Evolutionary conservation across 2,888 invertebrate genomes (phyloP), one percentile per base, ranked within the genome.

Genomic region (Drosophila peninsularis): DNA sequence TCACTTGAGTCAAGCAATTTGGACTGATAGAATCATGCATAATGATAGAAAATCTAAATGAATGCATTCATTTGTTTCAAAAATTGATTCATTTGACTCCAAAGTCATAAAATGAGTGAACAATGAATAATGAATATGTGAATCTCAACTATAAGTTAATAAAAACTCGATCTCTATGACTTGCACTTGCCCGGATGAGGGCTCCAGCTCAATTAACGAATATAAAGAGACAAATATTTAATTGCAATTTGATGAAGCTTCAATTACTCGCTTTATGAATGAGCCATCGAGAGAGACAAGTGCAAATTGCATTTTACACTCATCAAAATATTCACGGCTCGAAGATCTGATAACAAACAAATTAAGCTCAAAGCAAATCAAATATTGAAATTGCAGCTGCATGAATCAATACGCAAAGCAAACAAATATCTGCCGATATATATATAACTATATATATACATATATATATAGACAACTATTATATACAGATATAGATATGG

Each of bases 351-450:
- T 71, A 21, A 57, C 54, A 19, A 39, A 57, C 41, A 24, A 34
- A 75, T 37, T 27, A 34, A 45, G 30, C 17, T 21, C 30, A 4
- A 41, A 65, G 21, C 9, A 61, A 76, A 57, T 57, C 39, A 71
- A 62, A 71, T 57, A 76, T 47, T 75, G 71, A 70, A 71, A 62
- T 76, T 62, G 56, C 56, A 72, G 56, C 52, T 62, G 32, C 27
- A 62, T 30, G 58, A 65, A 55, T 55, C 73, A 70, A 7, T 55
- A 19, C 32, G 21, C 10, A 17, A 37, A 21, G 34, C 49, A 49
- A 49, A 49, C 30, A 49, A 49, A 30, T 24, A 53, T 17, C 14
- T 14, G 14, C 9, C n/a, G n/a, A 4, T 11, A 62, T 67, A 74
- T 54, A 44, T 32, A 34, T 58, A 5, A 6, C 27, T 27, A 24